Conservation (phyloP, 1,140 invertebrate species). For the Pentalonia nigronervosa region DNA sequence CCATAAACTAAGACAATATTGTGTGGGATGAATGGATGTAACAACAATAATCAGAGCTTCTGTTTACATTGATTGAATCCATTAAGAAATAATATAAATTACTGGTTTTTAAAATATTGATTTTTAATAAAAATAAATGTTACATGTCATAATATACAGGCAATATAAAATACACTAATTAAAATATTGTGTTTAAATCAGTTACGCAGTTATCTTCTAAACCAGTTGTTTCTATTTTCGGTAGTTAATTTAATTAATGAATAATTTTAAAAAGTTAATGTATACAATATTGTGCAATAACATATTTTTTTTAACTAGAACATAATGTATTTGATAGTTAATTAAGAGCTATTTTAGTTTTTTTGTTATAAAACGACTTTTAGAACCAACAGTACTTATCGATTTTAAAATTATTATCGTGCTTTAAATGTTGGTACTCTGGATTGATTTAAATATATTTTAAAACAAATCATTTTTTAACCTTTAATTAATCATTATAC, state of each 20-base stretch:
- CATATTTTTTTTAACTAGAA: background rate
- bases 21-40: background rate
- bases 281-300: background rate
- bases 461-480: background rate
- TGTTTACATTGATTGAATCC: background rate
- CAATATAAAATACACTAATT: background rate
- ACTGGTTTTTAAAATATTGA: background rate
- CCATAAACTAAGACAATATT: background rate
- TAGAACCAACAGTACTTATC: background rate
- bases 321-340: background rate
- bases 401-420: background rate
- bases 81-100: background rate
- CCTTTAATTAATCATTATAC: background rate
- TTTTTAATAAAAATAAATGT: background rate
- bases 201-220: background rate
- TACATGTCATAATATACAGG: no score
- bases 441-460: conserved; percentile 5
- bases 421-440: background rate
- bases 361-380: background rate
- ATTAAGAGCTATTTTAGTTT: background rate
- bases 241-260: background rate
- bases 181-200: background rate
- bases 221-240: background rate
- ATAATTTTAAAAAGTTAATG: background rate
- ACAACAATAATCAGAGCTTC: background rate